Evolutionary conservation across 2,113 vertebrate species (phyloP).

Genomic region (Corythoichthys intestinalis): DNA sequence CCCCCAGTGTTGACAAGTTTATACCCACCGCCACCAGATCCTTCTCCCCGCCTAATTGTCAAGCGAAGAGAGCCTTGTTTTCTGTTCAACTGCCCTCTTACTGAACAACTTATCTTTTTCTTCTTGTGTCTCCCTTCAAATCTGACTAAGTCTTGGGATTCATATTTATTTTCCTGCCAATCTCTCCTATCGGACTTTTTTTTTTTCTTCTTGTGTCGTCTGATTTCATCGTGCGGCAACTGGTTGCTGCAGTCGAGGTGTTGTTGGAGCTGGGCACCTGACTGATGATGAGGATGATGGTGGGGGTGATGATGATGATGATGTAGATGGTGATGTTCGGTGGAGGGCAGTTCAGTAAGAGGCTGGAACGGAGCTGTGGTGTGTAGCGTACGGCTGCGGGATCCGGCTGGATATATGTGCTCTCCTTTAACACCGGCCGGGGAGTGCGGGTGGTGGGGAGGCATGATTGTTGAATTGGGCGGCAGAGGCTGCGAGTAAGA

Average conservation of each 20-base stretch:
- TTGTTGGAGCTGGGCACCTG: constrained; percentile 68
- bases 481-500: constrained; percentile 74
- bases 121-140: constrained; percentile 58
- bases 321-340: constrained; percentile 74
- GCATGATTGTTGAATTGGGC: constrained; percentile 73
- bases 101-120: constrained; percentile 60
- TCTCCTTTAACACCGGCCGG: constrained; percentile 76
- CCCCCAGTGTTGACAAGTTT: constrained; percentile 72
- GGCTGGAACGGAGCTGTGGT: constrained; percentile 74
- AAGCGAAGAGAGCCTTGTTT: constrained; percentile 70
- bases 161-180: constrained; percentile 59
- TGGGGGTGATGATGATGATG: constrained; percentile 62
- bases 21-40: constrained; percentile 63
- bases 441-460: constrained; percentile 74
- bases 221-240: constrained; percentile 54
- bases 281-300: constrained; percentile 68
- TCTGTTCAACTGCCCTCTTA: constrained; percentile 60
- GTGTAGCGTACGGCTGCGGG: constrained; percentile 70
- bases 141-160: constrained; percentile 57
- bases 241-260: constrained; percentile 66
- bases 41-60: constrained; percentile 66
- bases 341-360: constrained; percentile 68
- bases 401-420: constrained; percentile 73
- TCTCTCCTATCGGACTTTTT: constrained; percentile 69
- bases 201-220: constrained; percentile 75